Evolutionary conservation across 2,888 invertebrate species (phyloP).

Genomic region (Hyposoter dolosus): DNA sequence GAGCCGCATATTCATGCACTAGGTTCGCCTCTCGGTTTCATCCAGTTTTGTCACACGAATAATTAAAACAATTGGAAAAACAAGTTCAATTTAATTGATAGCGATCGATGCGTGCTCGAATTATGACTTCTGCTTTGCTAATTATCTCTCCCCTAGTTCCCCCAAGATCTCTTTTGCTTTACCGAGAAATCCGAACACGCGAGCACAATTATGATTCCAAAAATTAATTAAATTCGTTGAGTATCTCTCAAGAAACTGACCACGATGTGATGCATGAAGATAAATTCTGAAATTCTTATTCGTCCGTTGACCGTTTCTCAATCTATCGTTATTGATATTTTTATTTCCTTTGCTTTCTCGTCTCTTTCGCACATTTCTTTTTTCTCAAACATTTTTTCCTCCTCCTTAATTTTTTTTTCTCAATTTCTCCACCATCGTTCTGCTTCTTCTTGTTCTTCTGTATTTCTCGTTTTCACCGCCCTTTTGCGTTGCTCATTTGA

Average conservation of each 20-base stretch:
- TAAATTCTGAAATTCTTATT: not conserved
- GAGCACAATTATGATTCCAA: too few relatives aligned
- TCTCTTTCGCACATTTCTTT: not conserved
- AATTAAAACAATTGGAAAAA: not conserved
- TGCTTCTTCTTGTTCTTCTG: not conserved
- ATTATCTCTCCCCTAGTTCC: too few relatives aligned
- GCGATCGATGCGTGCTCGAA: too few relatives aligned
- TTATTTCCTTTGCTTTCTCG: constrained; percentile 3
- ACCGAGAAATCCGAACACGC: too few relatives aligned
- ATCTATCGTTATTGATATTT: too few relatives aligned
- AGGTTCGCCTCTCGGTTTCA: not conserved
- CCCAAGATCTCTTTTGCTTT: too few relatives aligned
- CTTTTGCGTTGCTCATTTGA: not conserved
- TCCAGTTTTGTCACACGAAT: not conserved
- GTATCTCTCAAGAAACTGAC: too few relatives aligned
- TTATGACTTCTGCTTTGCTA: too few relatives aligned
- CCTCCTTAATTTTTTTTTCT: not conserved
- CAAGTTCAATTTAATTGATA: not conserved
- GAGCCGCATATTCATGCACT: not conserved
- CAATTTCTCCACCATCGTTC: not conserved
- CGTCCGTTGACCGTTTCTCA: not conserved
- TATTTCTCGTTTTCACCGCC: not conserved
- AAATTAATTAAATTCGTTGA: too few relatives aligned
- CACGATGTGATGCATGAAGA: too few relatives aligned
- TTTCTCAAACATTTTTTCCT: not conserved